These are phyloP conservation scores for Ictalurus punctatus DNA, from an alignment of 2,113 vertebrate genomes.

Conservation along the genomic window DNA sequence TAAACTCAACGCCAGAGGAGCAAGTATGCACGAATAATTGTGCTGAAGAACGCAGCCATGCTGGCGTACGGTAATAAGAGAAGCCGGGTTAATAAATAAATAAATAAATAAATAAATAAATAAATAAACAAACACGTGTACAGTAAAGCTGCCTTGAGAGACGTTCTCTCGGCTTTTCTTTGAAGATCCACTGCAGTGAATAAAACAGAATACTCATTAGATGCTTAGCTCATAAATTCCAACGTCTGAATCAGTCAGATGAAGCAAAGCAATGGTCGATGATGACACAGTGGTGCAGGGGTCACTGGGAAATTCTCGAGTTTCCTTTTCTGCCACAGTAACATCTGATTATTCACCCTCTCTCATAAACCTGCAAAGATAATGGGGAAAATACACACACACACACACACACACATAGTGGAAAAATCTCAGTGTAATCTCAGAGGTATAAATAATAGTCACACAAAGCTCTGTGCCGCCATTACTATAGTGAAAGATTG, in stretches of 20 bases:
- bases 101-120: background rate
- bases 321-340: background rate
- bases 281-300: background rate
- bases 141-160: background rate
- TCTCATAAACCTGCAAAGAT: background rate
- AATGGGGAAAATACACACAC: background rate
- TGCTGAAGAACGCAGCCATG: background rate
- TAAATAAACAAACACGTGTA: background rate
- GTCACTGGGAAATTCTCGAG: background rate
- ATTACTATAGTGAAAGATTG: background rate
- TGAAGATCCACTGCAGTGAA: background rate
- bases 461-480: background rate
- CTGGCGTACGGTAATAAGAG: background rate
- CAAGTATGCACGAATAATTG: background rate
- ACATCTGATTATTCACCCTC: background rate
- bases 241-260: background rate
- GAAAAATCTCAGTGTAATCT: background rate
- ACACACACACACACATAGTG: background rate
- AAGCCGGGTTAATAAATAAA: background rate
- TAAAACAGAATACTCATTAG: background rate
- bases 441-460: background rate
- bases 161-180: background rate
- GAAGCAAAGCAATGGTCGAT: background rate
- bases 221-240: background rate
- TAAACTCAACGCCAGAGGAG: background rate